A percentile compares a stretch with the other conserved stretches of the same genome.
These are phyloP conservation scores for Mycetomoellerius zeteki DNA, from an alignment of 1,140 invertebrate genomes.

Conservation along the genomic window DNA sequence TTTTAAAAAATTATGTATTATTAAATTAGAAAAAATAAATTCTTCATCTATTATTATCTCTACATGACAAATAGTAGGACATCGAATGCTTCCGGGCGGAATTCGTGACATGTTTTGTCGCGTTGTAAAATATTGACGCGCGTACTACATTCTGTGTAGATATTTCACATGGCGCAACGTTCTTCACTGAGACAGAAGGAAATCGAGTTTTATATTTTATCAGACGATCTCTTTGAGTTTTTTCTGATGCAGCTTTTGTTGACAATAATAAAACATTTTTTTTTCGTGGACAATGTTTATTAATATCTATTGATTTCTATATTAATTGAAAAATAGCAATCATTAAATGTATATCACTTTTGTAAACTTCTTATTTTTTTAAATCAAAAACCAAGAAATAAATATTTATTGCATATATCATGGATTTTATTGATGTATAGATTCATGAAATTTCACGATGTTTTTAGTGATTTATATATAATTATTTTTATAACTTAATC, in stretches of 20 bases:
- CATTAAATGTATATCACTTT: not conserved
- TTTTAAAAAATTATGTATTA: not conserved
- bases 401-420: not conserved
- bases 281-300: not conserved
- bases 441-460: not conserved
- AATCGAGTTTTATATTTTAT: slow-evolving; percentile 71
- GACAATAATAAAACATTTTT: slow-evolving; percentile 20
- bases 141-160: slow-evolving; percentile 65
- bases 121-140: slow-evolving; percentile 75
- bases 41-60: slow-evolving; percentile 5
- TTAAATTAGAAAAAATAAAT: slow-evolving; percentile 18
- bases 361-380: not conserved
- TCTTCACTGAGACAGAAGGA: slow-evolving; percentile 55
- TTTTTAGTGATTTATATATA: not conserved
- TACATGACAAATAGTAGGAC: slow-evolving; percentile 52
- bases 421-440: not conserved
- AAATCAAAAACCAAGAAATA: not conserved
- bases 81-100: slow-evolving; percentile 59
- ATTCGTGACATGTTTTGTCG: slow-evolving; percentile 69
- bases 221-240: slow-evolving; percentile 65
- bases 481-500: not conserved
- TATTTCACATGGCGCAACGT: slow-evolving; percentile 68
- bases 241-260: slow-evolving; percentile 47
- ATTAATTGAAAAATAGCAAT: not conserved
- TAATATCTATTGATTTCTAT: not conserved